Evolutionary conservation across 2,888 invertebrate genomes (phyloP).

Genomic region (Abrostola triplasia): DNA sequence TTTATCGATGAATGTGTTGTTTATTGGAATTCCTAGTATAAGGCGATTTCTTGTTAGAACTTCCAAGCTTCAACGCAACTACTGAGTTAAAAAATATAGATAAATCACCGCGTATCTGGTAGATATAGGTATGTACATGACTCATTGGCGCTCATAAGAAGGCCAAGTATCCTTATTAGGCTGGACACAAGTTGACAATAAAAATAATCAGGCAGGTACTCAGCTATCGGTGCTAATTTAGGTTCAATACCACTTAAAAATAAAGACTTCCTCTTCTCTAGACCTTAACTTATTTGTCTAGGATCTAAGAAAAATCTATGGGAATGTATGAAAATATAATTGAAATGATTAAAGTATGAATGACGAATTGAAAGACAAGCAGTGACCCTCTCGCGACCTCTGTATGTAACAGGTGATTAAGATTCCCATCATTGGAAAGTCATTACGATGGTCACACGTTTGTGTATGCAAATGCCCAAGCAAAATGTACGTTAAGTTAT

Average conservation of each 20-base stretch:
- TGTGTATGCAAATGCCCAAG: conserved; percentile 11
- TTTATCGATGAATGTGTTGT: conserved; percentile 29
- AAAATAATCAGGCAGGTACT: conserved; percentile 12
- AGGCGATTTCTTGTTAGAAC: too few species aligned
- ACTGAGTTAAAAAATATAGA: too few species aligned
- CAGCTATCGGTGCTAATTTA: conserved; percentile 3
- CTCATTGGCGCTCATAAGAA: conserved; percentile 15
- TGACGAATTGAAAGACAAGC: conserved; percentile 64
- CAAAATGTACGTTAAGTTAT: conserved; percentile 7
- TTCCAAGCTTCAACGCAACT: too few species aligned
- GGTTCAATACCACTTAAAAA: background rate
- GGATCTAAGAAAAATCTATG: conserved; percentile 1
- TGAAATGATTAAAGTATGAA: conserved; percentile 24
- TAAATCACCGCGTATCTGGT: too few species aligned
- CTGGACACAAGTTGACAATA: conserved; percentile 19
- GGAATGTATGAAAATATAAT: conserved; percentile 15
- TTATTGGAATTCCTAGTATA: conserved; percentile 4
- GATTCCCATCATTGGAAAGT: conserved; percentile 60
- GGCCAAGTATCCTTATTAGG: conserved; percentile 25
- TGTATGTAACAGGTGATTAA: conserved; percentile 54
- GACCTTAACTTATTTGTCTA: background rate
- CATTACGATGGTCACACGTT: conserved; percentile 57
- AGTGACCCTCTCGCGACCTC: conserved; percentile 64
- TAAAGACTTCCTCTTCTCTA: background rate
- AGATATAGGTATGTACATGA: conserved; percentile 11